Conservation (phyloP, 2,888 invertebrate genomes). For the Ommatoiulus sabulosus region DNA sequence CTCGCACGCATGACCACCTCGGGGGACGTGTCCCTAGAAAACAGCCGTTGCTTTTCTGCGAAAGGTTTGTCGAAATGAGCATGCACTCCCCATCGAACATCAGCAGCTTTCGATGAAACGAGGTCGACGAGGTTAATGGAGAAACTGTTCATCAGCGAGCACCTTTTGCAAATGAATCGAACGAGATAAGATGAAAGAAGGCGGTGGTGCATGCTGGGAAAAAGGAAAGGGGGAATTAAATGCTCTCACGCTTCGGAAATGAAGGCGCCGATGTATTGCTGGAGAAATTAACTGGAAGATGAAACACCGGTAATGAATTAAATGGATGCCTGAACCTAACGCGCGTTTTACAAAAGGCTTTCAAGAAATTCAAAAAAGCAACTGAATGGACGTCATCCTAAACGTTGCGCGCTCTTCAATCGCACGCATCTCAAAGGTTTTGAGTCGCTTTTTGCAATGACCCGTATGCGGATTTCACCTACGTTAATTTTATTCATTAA, state of each 20-base stretch:
- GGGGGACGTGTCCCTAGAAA: neutral
- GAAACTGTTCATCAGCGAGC: slow-evolving; percentile 22
- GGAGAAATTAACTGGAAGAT: neutral
- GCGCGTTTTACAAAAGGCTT: neutral
- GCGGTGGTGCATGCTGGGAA: neutral
- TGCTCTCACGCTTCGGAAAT: neutral
- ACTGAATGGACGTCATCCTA: neutral
- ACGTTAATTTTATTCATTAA: too few relatives aligned
- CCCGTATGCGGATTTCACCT: too few relatives aligned
- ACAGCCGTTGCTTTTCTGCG: neutral
- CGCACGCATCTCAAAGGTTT: too few relatives aligned
- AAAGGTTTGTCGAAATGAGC: neutral
- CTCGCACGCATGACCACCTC: neutral
- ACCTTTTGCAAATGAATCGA: slow-evolving; percentile 34
- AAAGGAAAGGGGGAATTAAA: neutral
- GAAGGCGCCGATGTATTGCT: neutral
- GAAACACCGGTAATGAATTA: neutral
- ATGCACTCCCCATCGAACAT: neutral
- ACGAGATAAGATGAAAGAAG: slow-evolving; percentile 15
- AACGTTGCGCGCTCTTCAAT: too few relatives aligned
- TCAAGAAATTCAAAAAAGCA: neutral
- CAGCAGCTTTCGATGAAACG: slow-evolving; percentile 28
- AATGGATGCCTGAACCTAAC: neutral
- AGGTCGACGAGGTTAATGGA: slow-evolving; percentile 14
- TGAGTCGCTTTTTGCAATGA: too few relatives aligned